Base-by-base conservation (phyloP, 2,113 vertebrate genomes). In the Prolemur simus region DNA sequence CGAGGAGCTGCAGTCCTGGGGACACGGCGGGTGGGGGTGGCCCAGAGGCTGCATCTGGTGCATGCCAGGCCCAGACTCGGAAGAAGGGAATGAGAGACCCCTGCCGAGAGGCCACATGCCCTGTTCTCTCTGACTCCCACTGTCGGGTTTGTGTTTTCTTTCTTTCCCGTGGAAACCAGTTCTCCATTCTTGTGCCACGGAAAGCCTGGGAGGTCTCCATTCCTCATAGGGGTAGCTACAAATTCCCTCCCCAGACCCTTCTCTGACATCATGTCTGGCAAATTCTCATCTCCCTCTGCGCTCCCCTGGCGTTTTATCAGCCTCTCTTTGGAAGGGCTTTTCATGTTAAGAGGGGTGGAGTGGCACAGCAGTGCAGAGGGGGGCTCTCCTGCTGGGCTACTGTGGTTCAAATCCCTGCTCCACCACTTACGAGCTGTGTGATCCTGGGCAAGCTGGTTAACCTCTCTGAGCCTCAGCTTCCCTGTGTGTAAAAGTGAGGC, bases 1-100 rank as follows among this genome's bases (percentile, higher is more conserved):
- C 0, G 69, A 98, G 98, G 98, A 97, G 98, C 81, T 87, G 96
- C 0, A 2, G 93, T 89, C 89, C 96, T 7, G 11, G 97, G 97
- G 92, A 8, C 85, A 96, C 58, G 32, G 92, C 54, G 95, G 96
- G 96, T 42, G 42, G 78, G 92, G 93, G 89, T 42, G 74, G 49
- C 92, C 5, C 37, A 2, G n/a, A 89, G 93, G 95, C 78, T 74
- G 64, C 87, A 84, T 49, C 83, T 91, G 92, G 76, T 9, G 73
- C 34, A 5, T 25, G 18, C 37, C 6, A 8, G 29, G 83, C 78
- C 2, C 6, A 3, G 29, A 27, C 21, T 34, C 3, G 0, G 13
- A 49, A 21, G 77, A n/a, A 2, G 4, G 73, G 34, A 25, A 23
- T 2, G 8, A 47, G 29, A 21, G 73, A 81, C 3, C 18, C 80